These are phyloP conservation scores for Ichneumon xanthorius DNA, from an alignment of 2,888 invertebrate species.

Conservation along the genomic window DNA sequence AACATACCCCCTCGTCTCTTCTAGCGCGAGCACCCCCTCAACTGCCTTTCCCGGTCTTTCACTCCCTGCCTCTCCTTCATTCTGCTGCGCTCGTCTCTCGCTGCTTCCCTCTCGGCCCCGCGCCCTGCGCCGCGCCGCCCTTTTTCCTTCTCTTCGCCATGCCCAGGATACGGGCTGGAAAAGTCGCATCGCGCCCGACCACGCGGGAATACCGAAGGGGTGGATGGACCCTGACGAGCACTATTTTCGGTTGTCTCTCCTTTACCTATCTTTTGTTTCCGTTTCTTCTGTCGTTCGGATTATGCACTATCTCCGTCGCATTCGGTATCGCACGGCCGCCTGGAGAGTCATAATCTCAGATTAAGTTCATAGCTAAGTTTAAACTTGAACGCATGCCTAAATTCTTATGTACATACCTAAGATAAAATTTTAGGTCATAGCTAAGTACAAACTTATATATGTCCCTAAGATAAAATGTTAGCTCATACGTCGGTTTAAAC, in stretches of 20 bases:
- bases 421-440: no score
- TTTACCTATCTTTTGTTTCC: neutral
- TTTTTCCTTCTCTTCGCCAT: constrained; percentile 42
- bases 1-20: constrained; percentile 79
- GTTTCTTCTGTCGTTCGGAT: constrained; percentile 12
- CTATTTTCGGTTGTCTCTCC: constrained; percentile 21
- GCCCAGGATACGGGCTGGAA: constrained; percentile 56
- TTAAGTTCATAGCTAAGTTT: no score
- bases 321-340: neutral
- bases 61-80: constrained; percentile 36
- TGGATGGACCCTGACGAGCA: constrained; percentile 47
- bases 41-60: constrained; percentile 56
- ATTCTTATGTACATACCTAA: no score
- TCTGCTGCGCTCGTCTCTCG: constrained; percentile 42
- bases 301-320: neutral
- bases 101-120: neutral
- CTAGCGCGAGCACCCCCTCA: constrained; percentile 42
- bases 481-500: no score
- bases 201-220: constrained; percentile 52
- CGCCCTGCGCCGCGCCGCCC: neutral
- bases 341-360: no score
- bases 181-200: constrained; percentile 59
- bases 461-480: no score
- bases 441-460: no score
- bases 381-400: no score